phyloP scores from a whole-genome alignment of 2,113 vertebrate species.

The Atherinomorus stipes region DNA sequence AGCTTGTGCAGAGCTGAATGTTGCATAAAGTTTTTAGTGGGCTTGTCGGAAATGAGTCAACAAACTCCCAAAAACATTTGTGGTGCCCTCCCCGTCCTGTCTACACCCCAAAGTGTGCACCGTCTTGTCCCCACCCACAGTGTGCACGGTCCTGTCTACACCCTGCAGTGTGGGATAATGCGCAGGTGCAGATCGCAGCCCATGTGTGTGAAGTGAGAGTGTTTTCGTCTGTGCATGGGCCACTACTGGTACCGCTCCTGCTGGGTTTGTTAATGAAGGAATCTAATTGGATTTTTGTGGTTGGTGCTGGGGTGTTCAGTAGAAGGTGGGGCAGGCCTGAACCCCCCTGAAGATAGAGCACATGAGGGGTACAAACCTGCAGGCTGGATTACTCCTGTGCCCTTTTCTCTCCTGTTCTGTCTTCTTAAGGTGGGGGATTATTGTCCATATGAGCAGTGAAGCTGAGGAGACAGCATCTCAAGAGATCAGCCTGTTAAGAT shows the following conservation, averaged over 20 bases:
- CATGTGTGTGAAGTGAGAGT: conserved; percentile 28
- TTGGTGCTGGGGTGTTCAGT: conserved; percentile 40
- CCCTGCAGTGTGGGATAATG: conserved; percentile 38
- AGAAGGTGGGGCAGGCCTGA: conserved; percentile 40
- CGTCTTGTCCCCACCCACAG: conserved; percentile 31
- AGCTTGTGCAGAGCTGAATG: conserved; percentile 38
- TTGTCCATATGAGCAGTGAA: conserved; percentile 37
- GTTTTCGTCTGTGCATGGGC: conserved; percentile 23
- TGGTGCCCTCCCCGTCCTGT: conserved; percentile 36
- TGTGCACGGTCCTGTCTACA: conserved; percentile 27
- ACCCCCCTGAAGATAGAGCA: conserved; percentile 62
- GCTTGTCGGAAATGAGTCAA: conserved; percentile 57
- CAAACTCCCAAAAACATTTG: conserved; percentile 17
- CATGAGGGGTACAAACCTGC: conserved; percentile 64
- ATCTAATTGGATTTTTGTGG: conserved; percentile 76
- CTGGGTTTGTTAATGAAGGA: conserved; percentile 78
- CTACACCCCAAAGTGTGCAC: conserved; percentile 33
- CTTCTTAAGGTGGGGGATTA: conserved; percentile 75
- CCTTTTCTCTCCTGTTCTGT: conserved; percentile 65
- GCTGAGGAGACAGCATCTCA: conserved; percentile 51
- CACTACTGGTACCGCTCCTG: conserved; percentile 58
- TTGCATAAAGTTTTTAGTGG: conserved; percentile 43
- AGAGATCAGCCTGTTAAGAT: conserved; percentile 69
- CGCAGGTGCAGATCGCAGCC: conserved; percentile 59
- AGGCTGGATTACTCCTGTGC: conserved; percentile 65